Base-by-base conservation (phyloP, 2,888 invertebrate genomes). In the Villa cingulata region DNA sequence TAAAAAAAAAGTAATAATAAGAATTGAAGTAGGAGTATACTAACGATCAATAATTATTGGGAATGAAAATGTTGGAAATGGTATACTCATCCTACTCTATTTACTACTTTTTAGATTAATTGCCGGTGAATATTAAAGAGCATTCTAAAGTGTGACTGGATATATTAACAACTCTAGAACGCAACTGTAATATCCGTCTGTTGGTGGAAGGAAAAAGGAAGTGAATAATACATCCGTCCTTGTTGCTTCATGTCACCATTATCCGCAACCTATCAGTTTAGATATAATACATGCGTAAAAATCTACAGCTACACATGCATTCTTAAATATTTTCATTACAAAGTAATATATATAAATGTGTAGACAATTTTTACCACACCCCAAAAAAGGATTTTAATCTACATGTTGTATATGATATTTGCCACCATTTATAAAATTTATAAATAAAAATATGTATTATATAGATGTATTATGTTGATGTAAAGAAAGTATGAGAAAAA, bases 121-220 rank as follows among this genome's bases (percentile, higher is more conserved):
- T 45, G n/a, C 37, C 48, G 42, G 48, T 32, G 12, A 32, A 32
- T 12, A 12, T 14, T 32, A 5, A 32, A 15, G 16, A n/a, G 42
- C 49, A 41, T 45, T 32, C 42, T 39, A 41, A 43, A 41, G 47
- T 46, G 41, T 47, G 51, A 53, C 51, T 51, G 48, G 51, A 51
- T 51, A 48, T 52, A 50, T 53, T 49, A 55, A 54, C 52, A 45
- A 45, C 53, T 51, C 55, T 55, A 61, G 63, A 62, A 65, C 66
- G 67, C 66, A 68, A 68, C 67, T 68, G 68, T 68, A 68, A 68
- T 68, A 68, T 67, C 67, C 66, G 67, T 68, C 68, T 68, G 68
- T 68, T 68, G 68, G 68, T 68, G 67, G 68, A 69, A 68, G 69
- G 68, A 69, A 69, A 67, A 68, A 69, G 69, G 69, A 69, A 69